These are phyloP conservation scores for Bhutanitis thaidina DNA, from an alignment of 2,888 invertebrate genomes.

Conservation along the genomic window DNA sequence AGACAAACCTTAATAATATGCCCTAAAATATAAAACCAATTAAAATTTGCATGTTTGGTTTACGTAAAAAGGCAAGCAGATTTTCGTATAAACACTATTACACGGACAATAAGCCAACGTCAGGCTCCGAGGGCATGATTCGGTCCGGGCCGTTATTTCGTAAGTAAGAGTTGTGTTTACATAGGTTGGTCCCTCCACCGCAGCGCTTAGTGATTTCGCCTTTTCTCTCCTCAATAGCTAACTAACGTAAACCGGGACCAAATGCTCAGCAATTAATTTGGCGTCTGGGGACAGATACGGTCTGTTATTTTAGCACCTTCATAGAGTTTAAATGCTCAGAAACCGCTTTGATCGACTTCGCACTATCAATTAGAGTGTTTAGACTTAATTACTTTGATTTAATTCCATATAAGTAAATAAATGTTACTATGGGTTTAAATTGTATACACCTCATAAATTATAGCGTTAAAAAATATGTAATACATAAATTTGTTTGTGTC, in stretches of 20 bases:
- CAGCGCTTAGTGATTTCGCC: conserved; percentile 33
- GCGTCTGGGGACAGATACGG: conserved; percentile 6
- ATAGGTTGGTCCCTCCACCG: conserved; percentile 29
- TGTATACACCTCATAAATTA: too few species aligned
- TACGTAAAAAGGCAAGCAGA: conserved; percentile 18
- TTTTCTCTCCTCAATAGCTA: conserved; percentile 25
- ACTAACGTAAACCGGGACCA: conserved; percentile 20
- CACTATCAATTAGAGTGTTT: conserved; percentile 1
- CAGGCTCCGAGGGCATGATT: conserved; percentile 10
- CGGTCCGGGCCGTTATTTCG: conserved; percentile 20
- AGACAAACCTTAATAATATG: too few species aligned
- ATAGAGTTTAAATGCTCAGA: conserved; percentile 9
- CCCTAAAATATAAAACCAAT: too few species aligned
- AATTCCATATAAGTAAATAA: too few species aligned
- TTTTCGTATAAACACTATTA: conserved; percentile 17
- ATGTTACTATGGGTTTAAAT: too few species aligned
- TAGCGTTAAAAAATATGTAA: too few species aligned
- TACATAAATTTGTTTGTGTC: too few species aligned
- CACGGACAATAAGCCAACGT: conserved; percentile 13
- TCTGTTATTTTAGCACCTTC: conserved; percentile 13
- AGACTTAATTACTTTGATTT: too few species aligned
- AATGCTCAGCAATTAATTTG: conserved; percentile 27
- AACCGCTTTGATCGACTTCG: conserved; percentile 8
- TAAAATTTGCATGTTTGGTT: conserved; percentile 16
- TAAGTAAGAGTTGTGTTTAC: conserved; percentile 23